Evolutionary conservation across 2,797 vertebrate species (phyloP).

Genomic region (Threskiornis aethiopicus): DNA sequence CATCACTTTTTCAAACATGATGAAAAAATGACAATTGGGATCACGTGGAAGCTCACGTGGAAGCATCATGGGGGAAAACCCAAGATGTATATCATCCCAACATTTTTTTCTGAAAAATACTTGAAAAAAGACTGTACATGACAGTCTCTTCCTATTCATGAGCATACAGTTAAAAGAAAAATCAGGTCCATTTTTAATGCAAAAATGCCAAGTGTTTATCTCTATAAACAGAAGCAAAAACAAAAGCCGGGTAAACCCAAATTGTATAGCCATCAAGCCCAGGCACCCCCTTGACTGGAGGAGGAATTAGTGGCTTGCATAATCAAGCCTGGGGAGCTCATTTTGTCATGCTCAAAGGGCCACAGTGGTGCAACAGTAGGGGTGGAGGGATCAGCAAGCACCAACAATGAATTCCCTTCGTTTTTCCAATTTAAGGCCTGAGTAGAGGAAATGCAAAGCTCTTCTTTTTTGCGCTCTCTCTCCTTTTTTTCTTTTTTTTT

Average conservation of each 20-base stretch:
- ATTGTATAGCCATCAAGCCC: background rate
- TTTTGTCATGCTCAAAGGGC: conserved; percentile 49
- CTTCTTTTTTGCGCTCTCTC: background rate
- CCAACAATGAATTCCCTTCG: conserved; percentile 40
- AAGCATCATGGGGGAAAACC: background rate
- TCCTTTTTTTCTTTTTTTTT: background rate
- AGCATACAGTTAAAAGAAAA: background rate
- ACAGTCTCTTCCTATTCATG: background rate
- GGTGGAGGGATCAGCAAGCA: conserved; percentile 41
- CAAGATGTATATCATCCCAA: background rate
- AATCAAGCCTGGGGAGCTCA: conserved; percentile 42
- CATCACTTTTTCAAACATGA: background rate
- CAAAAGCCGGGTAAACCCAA: background rate
- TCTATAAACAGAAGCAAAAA: background rate
- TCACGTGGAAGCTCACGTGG: background rate
- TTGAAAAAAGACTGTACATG: background rate
- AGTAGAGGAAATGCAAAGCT: conserved; percentile 50
- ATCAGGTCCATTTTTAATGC: background rate
- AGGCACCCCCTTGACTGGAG: background rate
- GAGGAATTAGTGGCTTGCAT: conserved; percentile 45
- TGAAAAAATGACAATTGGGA: background rate
- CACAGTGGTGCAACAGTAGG: conserved; percentile 42
- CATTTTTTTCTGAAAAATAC: background rate
- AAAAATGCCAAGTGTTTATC: background rate
- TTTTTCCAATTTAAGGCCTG: conserved; percentile 23